These are phyloP conservation scores for Paramormyrops kingsleyae DNA, from an alignment of 2,113 vertebrate species.

Conservation along the genomic window DNA sequence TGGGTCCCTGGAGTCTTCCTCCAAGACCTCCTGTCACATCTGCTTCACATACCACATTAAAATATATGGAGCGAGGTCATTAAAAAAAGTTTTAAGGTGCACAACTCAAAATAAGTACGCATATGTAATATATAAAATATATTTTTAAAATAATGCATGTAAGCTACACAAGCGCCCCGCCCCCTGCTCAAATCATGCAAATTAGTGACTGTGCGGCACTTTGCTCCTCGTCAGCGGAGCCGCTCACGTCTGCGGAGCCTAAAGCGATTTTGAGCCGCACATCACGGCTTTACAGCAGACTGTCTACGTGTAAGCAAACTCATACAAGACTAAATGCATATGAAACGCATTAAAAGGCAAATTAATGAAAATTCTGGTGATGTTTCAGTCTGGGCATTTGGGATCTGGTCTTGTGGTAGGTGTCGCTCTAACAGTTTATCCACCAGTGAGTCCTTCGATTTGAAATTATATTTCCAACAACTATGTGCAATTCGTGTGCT, in stretches of 20 bases:
- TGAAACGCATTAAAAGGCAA: not conserved
- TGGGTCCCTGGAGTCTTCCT: not conserved
- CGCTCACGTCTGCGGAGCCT: not conserved
- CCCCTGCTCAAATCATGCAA: not conserved
- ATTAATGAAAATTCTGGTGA: not conserved
- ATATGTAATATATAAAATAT: not conserved
- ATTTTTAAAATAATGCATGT: not conserved
- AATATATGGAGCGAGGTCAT: not conserved
- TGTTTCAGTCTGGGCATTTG: not conserved
- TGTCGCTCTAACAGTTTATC: not conserved
- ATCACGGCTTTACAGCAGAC: not conserved
- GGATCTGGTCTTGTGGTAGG: not conserved
- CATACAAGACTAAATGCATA: not conserved
- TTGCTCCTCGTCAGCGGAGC: not conserved
- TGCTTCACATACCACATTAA: not conserved
- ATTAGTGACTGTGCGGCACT: not conserved
- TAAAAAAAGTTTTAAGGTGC: not conserved
- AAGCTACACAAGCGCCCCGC: not conserved
- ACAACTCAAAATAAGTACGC: not conserved
- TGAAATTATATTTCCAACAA: not conserved
- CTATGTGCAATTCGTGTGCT: not conserved
- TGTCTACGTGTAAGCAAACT: not conserved
- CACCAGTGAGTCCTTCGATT: not conserved
- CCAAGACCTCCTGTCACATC: not conserved
- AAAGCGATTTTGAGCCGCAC: not conserved